These are phyloP conservation scores for Cervus canadensis DNA, from an alignment of 2,113 vertebrate genomes.

Conservation along the genomic window DNA sequence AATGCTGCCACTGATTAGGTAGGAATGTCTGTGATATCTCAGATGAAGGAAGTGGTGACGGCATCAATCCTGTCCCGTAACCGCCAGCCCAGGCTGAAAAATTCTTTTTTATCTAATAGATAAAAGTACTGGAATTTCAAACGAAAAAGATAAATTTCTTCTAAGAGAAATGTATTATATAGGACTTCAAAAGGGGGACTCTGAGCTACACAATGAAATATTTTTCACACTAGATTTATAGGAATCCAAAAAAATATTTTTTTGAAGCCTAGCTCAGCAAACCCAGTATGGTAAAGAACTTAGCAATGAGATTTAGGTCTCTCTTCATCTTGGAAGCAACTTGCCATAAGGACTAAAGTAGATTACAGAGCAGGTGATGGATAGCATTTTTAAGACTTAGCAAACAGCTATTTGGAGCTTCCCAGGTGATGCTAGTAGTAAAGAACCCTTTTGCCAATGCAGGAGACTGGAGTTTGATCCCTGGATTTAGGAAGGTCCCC, in stretches of 20 bases:
- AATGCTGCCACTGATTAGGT: background rate
- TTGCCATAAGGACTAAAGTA: background rate
- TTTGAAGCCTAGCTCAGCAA: background rate
- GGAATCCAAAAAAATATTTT: slow-evolving; percentile 28
- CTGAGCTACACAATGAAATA: background rate
- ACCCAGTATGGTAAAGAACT: background rate
- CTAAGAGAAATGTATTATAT: background rate
- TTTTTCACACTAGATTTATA: slow-evolving; percentile 25
- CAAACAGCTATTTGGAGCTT: background rate
- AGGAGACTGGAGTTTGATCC: background rate
- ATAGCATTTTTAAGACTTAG: background rate
- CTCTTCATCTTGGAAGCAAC: background rate
- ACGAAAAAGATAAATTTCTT: background rate
- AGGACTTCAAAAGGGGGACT: background rate
- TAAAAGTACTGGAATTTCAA: background rate
- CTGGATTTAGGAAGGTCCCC: background rate
- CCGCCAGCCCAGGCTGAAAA: background rate
- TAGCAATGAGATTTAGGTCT: background rate
- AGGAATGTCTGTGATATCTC: background rate
- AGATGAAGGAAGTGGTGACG: background rate
- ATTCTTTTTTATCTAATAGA: background rate
- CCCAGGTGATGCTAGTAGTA: background rate
- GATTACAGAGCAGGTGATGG: background rate
- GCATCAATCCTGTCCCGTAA: background rate
- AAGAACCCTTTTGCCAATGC: background rate